A percentile compares a stretch with the other conserved stretches of the same genome.
These are phyloP conservation scores for Cremastinae sp. DNA, from an alignment of 2,888 invertebrate genomes.

Conservation along the genomic window DNA sequence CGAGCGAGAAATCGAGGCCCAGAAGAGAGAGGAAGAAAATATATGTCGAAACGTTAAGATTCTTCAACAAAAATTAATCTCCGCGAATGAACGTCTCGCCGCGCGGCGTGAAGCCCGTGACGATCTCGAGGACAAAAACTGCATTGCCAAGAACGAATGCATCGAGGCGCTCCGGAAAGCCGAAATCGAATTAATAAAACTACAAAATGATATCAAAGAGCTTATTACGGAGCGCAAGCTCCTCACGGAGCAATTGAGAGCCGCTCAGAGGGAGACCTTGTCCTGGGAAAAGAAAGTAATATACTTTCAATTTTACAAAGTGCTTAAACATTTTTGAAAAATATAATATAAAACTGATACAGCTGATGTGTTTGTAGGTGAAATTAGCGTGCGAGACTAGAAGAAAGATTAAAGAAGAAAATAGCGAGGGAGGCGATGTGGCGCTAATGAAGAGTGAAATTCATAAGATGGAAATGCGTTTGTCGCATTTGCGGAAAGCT, in stretches of 20 bases:
- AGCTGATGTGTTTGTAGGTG: slow-evolving; percentile 71
- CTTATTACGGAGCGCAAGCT: slow-evolving; percentile 85
- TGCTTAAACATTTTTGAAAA: not conserved
- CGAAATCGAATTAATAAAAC: slow-evolving; percentile 85
- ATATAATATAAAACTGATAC: not conserved
- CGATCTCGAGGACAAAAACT: slow-evolving; percentile 82
- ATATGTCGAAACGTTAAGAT: slow-evolving; percentile 84
- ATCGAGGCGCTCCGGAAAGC: slow-evolving; percentile 83
- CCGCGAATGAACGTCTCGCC: slow-evolving; percentile 78
- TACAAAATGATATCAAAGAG: slow-evolving; percentile 86
- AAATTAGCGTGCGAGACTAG: slow-evolving; percentile 87
- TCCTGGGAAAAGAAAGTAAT: slow-evolving; percentile 91
- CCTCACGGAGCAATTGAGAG: slow-evolving; percentile 84
- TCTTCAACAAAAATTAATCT: slow-evolving; percentile 83
- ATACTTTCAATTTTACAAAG: slow-evolving; percentile 14
- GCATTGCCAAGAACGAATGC: slow-evolving; percentile 81
- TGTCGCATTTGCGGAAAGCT: slow-evolving; percentile 81
- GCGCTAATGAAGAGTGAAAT: slow-evolving; percentile 90
- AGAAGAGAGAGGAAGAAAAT: slow-evolving; percentile 82
- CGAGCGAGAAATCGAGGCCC: slow-evolving; percentile 84
- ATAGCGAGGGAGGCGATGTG: slow-evolving; percentile 86
- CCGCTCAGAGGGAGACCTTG: slow-evolving; percentile 85
- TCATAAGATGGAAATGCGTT: slow-evolving; percentile 89
- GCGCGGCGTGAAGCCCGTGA: slow-evolving; percentile 82
- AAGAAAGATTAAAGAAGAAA: slow-evolving; percentile 85